Evolutionary conservation across 2,797 vertebrate species (phyloP).

Genomic region (Rhadinocentrus ornatus): DNA sequence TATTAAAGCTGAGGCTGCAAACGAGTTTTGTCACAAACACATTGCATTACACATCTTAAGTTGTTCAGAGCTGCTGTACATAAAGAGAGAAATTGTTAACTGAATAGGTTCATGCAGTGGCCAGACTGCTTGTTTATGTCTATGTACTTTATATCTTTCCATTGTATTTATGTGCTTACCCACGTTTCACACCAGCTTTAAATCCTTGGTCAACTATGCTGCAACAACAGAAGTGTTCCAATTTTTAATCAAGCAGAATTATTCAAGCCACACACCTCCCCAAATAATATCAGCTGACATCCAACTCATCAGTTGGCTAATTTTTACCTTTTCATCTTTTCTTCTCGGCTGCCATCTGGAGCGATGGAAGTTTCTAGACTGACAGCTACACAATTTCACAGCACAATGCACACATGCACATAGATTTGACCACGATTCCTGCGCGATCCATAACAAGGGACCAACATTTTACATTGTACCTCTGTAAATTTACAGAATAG

Average conservation of each 20-base stretch:
- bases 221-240: conserved; percentile 3
- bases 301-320: conserved; percentile 1
- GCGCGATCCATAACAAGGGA: not conserved
- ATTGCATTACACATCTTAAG: conserved; percentile 55
- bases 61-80: conserved; percentile 44
- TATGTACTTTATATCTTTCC: not conserved
- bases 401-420: not conserved
- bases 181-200: conserved; percentile 9
- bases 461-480: not conserved
- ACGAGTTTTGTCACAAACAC: conserved; percentile 56
- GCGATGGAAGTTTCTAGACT: not conserved
- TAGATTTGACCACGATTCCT: not conserved
- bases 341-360: conserved; percentile 4
- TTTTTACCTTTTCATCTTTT: conserved; percentile 7
- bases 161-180: not conserved
- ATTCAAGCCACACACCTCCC: conserved; percentile 34
- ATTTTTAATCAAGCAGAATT: conserved; percentile 36
- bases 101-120: conserved; percentile 4
- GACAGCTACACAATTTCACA: conserved; percentile 3
- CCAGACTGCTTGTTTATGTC: not conserved
- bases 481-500: not conserved
- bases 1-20: conserved; percentile 63
- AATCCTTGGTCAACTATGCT: conserved; percentile 6
- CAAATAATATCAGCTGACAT: conserved; percentile 23
- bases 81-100: conserved; percentile 19